These are phyloP conservation scores for Stratiolaelaps scimitus DNA, from an alignment of 1,140 invertebrate species.

Conservation along the genomic window DNA sequence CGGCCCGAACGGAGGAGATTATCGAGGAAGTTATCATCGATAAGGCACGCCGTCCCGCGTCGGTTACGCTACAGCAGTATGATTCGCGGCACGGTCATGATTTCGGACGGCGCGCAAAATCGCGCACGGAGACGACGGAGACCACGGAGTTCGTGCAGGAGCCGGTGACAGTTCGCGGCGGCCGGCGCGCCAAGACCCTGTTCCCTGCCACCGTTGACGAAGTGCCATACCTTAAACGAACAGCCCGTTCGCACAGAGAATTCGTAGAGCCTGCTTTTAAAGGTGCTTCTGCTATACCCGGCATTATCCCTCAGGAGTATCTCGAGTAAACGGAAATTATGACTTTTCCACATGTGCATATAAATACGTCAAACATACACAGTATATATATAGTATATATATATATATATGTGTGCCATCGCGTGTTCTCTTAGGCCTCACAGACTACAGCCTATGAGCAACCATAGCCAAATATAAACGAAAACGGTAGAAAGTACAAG, in stretches of 20 bases:
- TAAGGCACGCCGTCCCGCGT: background rate
- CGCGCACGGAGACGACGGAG: background rate
- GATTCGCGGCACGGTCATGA: slow-evolving; percentile 4
- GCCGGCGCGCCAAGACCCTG: background rate
- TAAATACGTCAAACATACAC: too few species aligned
- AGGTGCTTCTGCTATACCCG: slow-evolving; percentile 21
- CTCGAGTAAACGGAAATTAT: background rate
- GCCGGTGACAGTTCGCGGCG: slow-evolving; percentile 9
- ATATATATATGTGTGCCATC: too few species aligned
- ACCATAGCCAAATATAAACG: too few species aligned
- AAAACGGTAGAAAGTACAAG: too few species aligned
- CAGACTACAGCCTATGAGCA: too few species aligned
- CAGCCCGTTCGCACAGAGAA: slow-evolving; percentile 16
- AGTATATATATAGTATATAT: too few species aligned
- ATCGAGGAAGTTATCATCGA: slow-evolving; percentile 23
- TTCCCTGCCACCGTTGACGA: slow-evolving; percentile 1
- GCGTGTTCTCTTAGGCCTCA: too few species aligned
- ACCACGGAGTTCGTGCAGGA: slow-evolving; percentile 22
- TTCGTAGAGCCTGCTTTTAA: slow-evolving; percentile 16
- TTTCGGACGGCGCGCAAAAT: background rate
- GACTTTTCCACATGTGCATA: too few species aligned
- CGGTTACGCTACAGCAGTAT: slow-evolving; percentile 5
- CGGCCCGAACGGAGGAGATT: background rate
- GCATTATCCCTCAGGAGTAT: slow-evolving; percentile 23
- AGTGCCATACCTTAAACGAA: slow-evolving; percentile 25